Conservation (phyloP, 2,113 vertebrate genomes). For the Heliornis fulica region DNA sequence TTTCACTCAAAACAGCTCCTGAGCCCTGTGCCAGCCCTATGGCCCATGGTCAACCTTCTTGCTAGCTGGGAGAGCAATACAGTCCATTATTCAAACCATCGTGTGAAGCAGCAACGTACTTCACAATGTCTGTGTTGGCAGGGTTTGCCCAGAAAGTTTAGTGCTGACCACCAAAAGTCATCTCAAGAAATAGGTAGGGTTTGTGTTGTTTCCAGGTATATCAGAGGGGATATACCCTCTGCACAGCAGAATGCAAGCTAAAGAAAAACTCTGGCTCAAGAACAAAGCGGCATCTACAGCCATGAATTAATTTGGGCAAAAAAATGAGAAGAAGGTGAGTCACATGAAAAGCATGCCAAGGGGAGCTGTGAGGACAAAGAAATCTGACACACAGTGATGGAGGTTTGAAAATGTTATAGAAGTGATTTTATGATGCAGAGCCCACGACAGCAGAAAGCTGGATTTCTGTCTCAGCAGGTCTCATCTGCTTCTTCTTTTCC, state of each 20-base stretch:
- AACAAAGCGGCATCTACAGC: background rate
- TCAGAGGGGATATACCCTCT: too few species aligned
- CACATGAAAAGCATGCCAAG: background rate
- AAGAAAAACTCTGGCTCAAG: background rate
- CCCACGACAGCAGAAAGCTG: background rate
- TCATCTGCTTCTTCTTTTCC: background rate
- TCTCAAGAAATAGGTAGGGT: background rate
- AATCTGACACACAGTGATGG: background rate
- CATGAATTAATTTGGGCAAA: background rate
- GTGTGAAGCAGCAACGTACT: background rate
- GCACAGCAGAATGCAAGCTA: background rate
- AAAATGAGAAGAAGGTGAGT: background rate
- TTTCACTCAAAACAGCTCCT: background rate
- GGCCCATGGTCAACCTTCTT: background rate
- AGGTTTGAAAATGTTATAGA: background rate
- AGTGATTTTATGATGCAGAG: background rate
- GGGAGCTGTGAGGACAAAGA: background rate
- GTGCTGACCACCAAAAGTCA: background rate
- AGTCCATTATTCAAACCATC: accelerated
- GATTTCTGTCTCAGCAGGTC: background rate
- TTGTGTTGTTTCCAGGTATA: background rate
- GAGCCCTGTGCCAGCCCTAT: background rate
- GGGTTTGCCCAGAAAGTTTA: background rate
- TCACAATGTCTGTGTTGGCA: too few species aligned
- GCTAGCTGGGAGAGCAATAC: background rate